Percentiles rank a stretch among this genome's conserved stretches.
phyloP scores from a whole-genome alignment of 2,888 invertebrate genomes.

The Pristionchus arcanus region DNA sequence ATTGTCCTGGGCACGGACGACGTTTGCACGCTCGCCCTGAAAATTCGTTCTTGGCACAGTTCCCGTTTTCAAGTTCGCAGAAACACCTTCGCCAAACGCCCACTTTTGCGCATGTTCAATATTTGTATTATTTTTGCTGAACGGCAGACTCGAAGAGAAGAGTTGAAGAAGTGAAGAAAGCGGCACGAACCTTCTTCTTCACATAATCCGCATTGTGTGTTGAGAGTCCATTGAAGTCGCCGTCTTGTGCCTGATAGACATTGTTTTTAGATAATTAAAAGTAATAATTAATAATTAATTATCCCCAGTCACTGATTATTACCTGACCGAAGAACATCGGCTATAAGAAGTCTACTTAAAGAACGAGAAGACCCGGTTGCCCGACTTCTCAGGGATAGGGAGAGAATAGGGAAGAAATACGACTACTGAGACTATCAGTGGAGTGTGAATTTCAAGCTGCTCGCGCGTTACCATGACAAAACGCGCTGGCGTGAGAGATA shows the following conservation, averaged over 20 bases:
- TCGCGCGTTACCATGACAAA: not conserved
- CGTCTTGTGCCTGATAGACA: slow-evolving; percentile 25
- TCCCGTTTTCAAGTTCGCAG: too few relatives aligned
- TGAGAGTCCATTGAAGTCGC: slow-evolving; percentile 57
- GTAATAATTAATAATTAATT: too few relatives aligned
- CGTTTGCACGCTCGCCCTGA: slow-evolving; percentile 14
- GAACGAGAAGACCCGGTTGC: too few relatives aligned
- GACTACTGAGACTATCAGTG: too few relatives aligned
- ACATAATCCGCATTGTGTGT: slow-evolving; percentile 55
- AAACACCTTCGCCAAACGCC: too few relatives aligned
- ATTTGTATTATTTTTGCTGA: not conserved
- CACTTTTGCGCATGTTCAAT: not conserved
- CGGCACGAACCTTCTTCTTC: slow-evolving; percentile 53
- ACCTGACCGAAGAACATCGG: slow-evolving; percentile 13
- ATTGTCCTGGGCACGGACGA: slow-evolving; percentile 39
- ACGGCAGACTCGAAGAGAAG: not conserved
- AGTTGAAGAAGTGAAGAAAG: too few relatives aligned
- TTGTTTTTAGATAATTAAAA: too few relatives aligned
- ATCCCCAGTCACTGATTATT: too few relatives aligned
- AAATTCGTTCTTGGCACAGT: too few relatives aligned
- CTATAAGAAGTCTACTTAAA: not conserved
- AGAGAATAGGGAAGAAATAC: too few relatives aligned
- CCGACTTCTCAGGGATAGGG: too few relatives aligned
- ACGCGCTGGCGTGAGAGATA: not conserved
- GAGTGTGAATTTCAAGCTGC: not conserved